Percentiles rank a stretch among this genome's conserved stretches.
Conservation (phyloP, 2,797 vertebrate species). For the Parotocinclus haroldoi region DNA sequence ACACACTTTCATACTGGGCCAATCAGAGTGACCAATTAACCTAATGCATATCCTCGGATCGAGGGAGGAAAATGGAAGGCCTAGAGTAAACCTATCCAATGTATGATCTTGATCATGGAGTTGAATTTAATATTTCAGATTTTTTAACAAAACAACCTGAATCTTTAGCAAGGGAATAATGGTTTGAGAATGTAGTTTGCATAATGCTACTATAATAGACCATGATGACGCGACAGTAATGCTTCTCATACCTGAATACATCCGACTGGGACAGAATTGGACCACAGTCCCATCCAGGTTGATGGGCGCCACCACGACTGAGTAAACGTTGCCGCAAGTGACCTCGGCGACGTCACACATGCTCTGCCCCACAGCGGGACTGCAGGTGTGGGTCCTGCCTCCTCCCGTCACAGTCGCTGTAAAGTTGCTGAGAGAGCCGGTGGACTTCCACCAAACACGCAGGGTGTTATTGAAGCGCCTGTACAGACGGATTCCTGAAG, state of each 20-base stretch:
- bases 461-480: constrained; percentile 69
- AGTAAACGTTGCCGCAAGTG: constrained; percentile 80
- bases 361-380: constrained; percentile 60
- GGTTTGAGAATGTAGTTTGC: too few species aligned
- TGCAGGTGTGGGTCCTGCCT: constrained; percentile 76
- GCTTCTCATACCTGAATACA: constrained; percentile 80
- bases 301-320: constrained; percentile 77
- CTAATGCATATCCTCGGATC: too few species aligned
- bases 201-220: too few species aligned
- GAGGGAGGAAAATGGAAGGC: too few species aligned
- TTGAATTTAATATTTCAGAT: too few species aligned
- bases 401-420: constrained; percentile 68
- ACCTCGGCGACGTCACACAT: constrained; percentile 75
- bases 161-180: too few species aligned
- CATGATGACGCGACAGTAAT: too few species aligned
- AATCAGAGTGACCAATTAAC: too few species aligned
- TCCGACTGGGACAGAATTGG: constrained; percentile 79
- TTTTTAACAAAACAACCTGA: too few species aligned
- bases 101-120: too few species aligned
- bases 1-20: too few species aligned
- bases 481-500: constrained; percentile 81
- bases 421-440: constrained; percentile 63
- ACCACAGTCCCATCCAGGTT: constrained; percentile 67
- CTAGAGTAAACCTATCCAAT: too few species aligned
- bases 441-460: constrained; percentile 77